Percentiles rank a stretch among this genome's conserved stretches.
phyloP scores from a whole-genome alignment of 2,888 invertebrate species.

The Ceraclea dissimilis region DNA sequence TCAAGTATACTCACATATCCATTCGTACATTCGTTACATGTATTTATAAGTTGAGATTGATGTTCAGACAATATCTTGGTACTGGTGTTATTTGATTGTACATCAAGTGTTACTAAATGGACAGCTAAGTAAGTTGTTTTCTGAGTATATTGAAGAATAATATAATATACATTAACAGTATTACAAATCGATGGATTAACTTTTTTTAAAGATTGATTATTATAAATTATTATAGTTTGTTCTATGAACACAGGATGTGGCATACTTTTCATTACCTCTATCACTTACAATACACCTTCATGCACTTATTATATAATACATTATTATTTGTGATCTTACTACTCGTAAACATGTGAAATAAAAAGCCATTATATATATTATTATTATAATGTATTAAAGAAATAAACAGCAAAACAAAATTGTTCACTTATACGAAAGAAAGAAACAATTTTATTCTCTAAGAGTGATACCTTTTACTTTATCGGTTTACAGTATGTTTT shows the following conservation, averaged over 20 bases:
- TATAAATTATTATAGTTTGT: conserved; percentile 19
- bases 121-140: too few relatives aligned
- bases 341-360: conserved; percentile 7
- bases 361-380: conserved; percentile 9
- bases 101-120: too few relatives aligned
- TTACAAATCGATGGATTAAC: background rate
- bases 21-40: too few relatives aligned
- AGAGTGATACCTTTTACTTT: conserved; percentile 16
- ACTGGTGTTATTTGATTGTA: too few relatives aligned
- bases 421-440: conserved; percentile 21
- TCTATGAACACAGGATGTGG: conserved; percentile 27
- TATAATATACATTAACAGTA: conserved; percentile 1
- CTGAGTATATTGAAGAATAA: background rate
- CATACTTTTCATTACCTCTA: conserved; percentile 25
- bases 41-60: too few relatives aligned
- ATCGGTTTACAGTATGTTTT: background rate
- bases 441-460: conserved; percentile 14
- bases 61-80: too few relatives aligned
- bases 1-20: too few relatives aligned
- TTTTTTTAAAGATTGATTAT: background rate
- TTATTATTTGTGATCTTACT: conserved; percentile 25
- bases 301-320: conserved; percentile 23
- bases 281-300: conserved; percentile 24
- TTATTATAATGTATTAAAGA: conserved; percentile 16
- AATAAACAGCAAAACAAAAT: conserved; percentile 17